These are phyloP conservation scores for Balanococcus diminutus DNA, from an alignment of 2,888 invertebrate species.

Conservation along the genomic window DNA sequence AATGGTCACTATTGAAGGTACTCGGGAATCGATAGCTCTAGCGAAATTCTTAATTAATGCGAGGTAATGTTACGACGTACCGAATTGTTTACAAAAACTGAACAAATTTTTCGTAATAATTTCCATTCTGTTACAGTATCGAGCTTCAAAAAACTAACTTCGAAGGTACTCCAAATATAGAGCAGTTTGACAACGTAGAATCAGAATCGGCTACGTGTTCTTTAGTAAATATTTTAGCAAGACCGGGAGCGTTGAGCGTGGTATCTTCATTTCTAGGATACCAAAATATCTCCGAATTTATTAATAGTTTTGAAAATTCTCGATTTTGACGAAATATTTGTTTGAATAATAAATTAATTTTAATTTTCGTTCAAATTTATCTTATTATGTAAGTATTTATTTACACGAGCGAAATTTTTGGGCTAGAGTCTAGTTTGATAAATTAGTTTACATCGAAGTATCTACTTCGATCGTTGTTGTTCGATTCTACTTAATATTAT, in stretches of 20 bases:
- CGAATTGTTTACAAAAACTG: neutral
- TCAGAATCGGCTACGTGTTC: constrained; percentile 8
- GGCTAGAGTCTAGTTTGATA: too few relatives aligned
- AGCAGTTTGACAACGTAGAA: constrained; percentile 6
- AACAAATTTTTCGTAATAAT: neutral
- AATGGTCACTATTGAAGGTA: constrained; percentile 32
- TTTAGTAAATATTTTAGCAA: neutral
- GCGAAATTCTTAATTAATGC: constrained; percentile 44
- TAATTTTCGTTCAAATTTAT: neutral
- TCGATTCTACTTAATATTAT: too few relatives aligned
- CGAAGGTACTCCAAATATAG: neutral
- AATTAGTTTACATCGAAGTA: too few relatives aligned
- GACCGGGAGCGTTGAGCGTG: constrained; percentile 43
- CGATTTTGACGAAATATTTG: neutral
- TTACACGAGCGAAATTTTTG: neutral
- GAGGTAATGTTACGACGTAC: neutral
- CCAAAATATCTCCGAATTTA: constrained; percentile 31
- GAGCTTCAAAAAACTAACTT: constrained; percentile 39
- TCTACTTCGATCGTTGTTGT: too few relatives aligned
- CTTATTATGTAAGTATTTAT: neutral
- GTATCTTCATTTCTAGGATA: constrained; percentile 30
- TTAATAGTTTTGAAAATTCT: constrained; percentile 43
- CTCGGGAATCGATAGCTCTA: constrained; percentile 23
- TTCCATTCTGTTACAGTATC: constrained; percentile 10
- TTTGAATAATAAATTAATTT: neutral